Evolutionary conservation across 2,113 vertebrate genomes (phyloP).

Genomic region (Lagopus leucura): DNA sequence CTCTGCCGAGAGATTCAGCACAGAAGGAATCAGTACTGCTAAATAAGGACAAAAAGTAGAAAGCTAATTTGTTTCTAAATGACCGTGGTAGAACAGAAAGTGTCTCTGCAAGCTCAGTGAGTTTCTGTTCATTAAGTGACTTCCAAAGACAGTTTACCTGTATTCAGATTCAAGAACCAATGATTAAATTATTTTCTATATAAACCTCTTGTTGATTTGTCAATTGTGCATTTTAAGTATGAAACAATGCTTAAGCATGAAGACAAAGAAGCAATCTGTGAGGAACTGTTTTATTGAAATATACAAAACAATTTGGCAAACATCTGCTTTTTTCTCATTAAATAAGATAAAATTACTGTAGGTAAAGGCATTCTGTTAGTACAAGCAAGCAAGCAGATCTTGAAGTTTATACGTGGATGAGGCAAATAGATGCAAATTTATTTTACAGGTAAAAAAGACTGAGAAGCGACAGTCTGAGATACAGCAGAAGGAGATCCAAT

Average conservation of each 20-base stretch:
- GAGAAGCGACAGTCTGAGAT: background rate
- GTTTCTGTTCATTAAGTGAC: too few relatives aligned
- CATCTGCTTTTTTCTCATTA: slow-evolving; percentile 26
- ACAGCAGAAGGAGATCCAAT: background rate
- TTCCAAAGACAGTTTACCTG: background rate
- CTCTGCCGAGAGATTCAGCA: too few relatives aligned
- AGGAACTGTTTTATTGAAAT: slow-evolving; percentile 67
- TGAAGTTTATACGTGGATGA: background rate
- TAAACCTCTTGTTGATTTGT: background rate
- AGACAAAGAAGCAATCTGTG: background rate
- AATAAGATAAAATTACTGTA: slow-evolving; percentile 55
- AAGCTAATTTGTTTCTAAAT: background rate
- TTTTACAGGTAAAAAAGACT: background rate
- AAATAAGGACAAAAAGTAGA: background rate
- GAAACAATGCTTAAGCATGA: background rate
- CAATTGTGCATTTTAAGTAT: accelerated
- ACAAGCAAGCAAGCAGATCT: background rate
- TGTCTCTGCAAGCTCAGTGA: accelerated
- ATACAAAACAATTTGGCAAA: slow-evolving; percentile 64
- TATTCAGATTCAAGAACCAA: accelerated
- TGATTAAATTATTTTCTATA: background rate
- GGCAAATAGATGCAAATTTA: background rate
- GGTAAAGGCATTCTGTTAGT: slow-evolving; percentile 20
- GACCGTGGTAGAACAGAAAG: accelerated
- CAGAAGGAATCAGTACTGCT: background rate